Conservation (phyloP, 1,140 invertebrate genomes). For the Drosophila asahinai region DNA sequence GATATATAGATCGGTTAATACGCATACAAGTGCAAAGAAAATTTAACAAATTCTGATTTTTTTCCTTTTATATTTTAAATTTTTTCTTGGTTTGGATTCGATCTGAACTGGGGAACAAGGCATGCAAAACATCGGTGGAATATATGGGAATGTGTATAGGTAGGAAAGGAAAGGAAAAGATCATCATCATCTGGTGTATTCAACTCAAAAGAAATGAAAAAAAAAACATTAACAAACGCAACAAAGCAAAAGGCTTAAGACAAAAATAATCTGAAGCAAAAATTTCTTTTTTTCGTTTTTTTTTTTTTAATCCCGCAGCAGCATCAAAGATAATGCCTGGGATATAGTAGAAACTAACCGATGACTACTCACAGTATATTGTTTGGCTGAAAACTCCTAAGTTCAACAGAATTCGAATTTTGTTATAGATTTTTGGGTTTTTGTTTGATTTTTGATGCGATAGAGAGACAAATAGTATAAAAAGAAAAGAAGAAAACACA, state of each 20-base stretch:
- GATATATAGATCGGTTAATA: slow-evolving; percentile 25
- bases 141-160: slow-evolving; percentile 8
- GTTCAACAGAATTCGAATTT: slow-evolving; percentile 58
- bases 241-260: slow-evolving; percentile 60
- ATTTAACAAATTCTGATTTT: slow-evolving; percentile 20
- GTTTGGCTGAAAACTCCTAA: slow-evolving; percentile 85
- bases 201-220: slow-evolving; percentile 18
- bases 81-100: slow-evolving; percentile 9
- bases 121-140: slow-evolving; percentile 44
- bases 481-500: slow-evolving; percentile 77
- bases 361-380: slow-evolving; percentile 85
- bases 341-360: slow-evolving; percentile 40
- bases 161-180: slow-evolving; percentile 10
- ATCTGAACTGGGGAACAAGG: slow-evolving; percentile 31
- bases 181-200: slow-evolving; percentile 13
- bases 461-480: slow-evolving; percentile 50
- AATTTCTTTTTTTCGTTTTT: slow-evolving; percentile 19
- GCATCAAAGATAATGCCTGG: slow-evolving; percentile 37
- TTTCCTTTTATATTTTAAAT: neutral
- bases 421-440: slow-evolving; percentile 29
- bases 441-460: slow-evolving; percentile 32
- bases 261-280: slow-evolving; percentile 51
- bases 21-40: slow-evolving; percentile 62
- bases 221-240: slow-evolving; percentile 47
- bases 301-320: slow-evolving; percentile 26